Base-by-base conservation (phyloP, 2,797 vertebrate species). In the Benthosema pterotum region DNA sequence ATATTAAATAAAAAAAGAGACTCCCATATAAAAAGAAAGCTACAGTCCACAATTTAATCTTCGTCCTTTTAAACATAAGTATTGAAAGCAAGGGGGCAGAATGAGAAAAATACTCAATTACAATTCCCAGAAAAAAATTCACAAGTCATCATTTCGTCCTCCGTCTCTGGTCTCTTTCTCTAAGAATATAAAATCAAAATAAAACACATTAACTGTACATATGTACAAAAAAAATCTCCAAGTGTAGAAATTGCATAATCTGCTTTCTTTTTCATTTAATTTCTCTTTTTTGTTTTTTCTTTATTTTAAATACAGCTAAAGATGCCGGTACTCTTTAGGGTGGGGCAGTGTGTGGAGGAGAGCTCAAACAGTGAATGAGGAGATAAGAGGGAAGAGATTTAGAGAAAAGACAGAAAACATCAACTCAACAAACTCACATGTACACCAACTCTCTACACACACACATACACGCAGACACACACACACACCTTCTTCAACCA, bases 121-220 rank as follows among this genome's bases (percentile, higher is more conserved):
- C 89, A 90, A 88, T 88, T 91, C 86, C 89, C 86, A 89, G 83
- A 83, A 88, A 87, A n/a, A 90, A 88, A 87, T 53, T 88, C 85
- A 90, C 90, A 90, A 90, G 88, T 88, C 75, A 69, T 84, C 71
- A 75, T 90, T 88, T 88, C 61, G 16, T 42, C 87, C 77, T 86
- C 77, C 71, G 46, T 63, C 28, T 67, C 58, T 83, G 32, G 32
- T 38, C 75, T 88, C 84, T 84, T 81, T 87, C 82, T 90, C 87
- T 87, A 88, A 90, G 87, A 89, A 88, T 90, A 91, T 90, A 91
- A 91, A 92, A 91, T 91, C 88, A 93, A 93, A 93, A 93, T 93
- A 92, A 93, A 93, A 94, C 91, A 93, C 93, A 92, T 93, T 92
- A 93, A 91, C 92, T 94, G 89, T 94, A 94, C 93, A 94, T 93